Conservation (phyloP, 1,140 invertebrate species). For the Leucophenga varia region DNA sequence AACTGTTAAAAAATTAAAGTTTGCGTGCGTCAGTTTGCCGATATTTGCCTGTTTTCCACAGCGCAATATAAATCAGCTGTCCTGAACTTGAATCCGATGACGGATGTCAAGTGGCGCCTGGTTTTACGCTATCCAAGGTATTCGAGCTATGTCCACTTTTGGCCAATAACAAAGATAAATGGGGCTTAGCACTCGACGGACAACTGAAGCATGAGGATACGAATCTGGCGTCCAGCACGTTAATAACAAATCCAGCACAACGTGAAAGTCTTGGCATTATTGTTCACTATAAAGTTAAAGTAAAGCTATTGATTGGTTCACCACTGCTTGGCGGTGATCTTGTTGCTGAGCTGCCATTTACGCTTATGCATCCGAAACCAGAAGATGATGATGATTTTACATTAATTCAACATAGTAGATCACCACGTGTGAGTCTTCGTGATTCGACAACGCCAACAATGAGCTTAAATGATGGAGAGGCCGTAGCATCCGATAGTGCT, state of each 20-base stretch:
- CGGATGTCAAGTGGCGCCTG: conserved; percentile 94
- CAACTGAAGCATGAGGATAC: conserved; percentile 99
- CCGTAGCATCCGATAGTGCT: conserved; percentile 74
- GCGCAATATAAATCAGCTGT: conserved; percentile 99
- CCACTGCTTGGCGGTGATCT: conserved; percentile 88
- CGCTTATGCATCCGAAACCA: conserved; percentile 96
- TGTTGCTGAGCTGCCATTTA: conserved; percentile 96
- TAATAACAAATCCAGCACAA: conserved; percentile 83
- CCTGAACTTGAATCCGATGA: conserved; percentile 98
- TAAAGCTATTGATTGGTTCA: conserved; percentile 88
- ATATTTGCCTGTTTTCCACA: conserved; percentile 98
- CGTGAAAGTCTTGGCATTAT: conserved; percentile 97
- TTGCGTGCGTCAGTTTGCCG: conserved; percentile 95
- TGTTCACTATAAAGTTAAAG: conserved; percentile 99
- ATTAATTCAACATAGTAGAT: conserved; percentile 36
- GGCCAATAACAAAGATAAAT: conserved; percentile 98
- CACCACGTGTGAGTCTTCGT: conserved; percentile 39
- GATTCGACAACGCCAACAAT: conserved; percentile 27
- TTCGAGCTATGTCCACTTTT: conserved; percentile 92
- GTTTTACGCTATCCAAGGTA: conserved; percentile 97
- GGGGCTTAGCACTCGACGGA: conserved; percentile 96
- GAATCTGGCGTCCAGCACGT: conserved; percentile 91
- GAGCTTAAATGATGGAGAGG: conserved; percentile 59
- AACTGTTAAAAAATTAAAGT: conserved; percentile 98
- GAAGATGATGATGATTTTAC: conserved; percentile 68